Conservation (phyloP, 1,140 invertebrate species). For the Drosophila ogumai region DNA sequence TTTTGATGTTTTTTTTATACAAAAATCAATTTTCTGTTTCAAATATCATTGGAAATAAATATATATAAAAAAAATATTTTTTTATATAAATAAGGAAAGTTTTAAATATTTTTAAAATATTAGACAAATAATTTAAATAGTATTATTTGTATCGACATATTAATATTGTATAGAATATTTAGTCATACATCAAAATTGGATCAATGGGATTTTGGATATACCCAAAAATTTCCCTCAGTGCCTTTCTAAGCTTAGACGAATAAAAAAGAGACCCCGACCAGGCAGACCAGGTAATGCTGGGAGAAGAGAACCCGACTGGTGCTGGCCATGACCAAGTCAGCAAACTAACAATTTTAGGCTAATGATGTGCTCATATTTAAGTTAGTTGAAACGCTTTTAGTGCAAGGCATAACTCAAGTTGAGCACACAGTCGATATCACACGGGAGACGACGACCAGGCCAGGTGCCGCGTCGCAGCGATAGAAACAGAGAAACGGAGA, state of each 20-base stretch:
- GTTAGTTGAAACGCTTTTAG: constrained; percentile 82
- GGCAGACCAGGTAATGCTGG: constrained; percentile 1
- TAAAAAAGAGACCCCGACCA: background rate
- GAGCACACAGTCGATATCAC: constrained; percentile 32
- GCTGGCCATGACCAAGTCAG: constrained; percentile 53
- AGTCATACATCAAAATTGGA: no score
- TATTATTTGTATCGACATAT: no score
- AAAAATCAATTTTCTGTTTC: no score
- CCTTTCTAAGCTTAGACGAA: background rate
- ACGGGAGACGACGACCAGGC: constrained; percentile 6
- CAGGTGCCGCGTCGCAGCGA: constrained; percentile 19
- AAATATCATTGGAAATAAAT: no score
- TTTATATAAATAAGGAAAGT: no score
- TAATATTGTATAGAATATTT: no score
- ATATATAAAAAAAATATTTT: no score
- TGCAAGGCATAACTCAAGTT: constrained; percentile 74
- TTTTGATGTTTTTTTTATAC: no score
- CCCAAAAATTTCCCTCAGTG: constrained; percentile 1
- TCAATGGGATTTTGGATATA: no score
- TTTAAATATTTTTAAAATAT: no score
- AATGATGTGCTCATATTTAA: constrained; percentile 84
- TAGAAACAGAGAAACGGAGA: constrained; percentile 4
- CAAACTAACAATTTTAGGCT: constrained; percentile 82
- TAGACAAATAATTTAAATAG: no score
- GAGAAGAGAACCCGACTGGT: constrained; percentile 30